Conservation (phyloP, 2,797 vertebrate species). For the Megalops cyprinoides region DNA sequence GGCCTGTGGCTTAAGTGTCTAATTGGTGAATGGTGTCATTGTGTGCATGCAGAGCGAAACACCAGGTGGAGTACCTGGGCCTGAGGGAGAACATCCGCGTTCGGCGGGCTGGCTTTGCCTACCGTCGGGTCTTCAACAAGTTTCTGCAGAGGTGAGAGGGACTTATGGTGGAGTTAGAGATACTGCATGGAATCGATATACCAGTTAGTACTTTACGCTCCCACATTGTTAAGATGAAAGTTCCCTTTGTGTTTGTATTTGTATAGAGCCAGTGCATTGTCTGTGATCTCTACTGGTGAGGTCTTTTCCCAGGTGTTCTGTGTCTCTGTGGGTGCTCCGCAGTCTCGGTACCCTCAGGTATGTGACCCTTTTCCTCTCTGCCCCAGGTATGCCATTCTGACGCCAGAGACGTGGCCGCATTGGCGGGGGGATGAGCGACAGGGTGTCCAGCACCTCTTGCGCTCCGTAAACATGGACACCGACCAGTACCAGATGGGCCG, state of each 20-base stretch:
- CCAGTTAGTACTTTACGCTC: too few relatives aligned
- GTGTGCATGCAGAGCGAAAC: slow-evolving; percentile 75
- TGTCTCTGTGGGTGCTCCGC: too few relatives aligned
- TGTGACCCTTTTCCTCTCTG: background rate
- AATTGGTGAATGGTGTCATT: background rate
- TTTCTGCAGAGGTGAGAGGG: slow-evolving; percentile 84
- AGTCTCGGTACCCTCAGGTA: too few relatives aligned
- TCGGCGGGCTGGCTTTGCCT: slow-evolving; percentile 89
- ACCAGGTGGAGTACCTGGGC: slow-evolving; percentile 94
- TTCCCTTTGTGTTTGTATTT: too few relatives aligned
- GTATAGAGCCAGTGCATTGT: too few relatives aligned
- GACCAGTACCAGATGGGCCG: slow-evolving; percentile 97
- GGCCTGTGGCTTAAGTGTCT: background rate
- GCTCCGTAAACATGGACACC: slow-evolving; percentile 89
- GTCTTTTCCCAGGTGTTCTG: too few relatives aligned
- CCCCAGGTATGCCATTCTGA: slow-evolving; percentile 91
- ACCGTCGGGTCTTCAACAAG: slow-evolving; percentile 88
- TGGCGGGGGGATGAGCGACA: slow-evolving; percentile 88
- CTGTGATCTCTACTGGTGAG: too few relatives aligned
- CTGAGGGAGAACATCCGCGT: slow-evolving; percentile 92
- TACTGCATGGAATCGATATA: too few relatives aligned
- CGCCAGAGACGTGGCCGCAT: slow-evolving; percentile 86
- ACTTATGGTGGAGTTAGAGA: too few relatives aligned
- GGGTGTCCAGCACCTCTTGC: slow-evolving; percentile 89
- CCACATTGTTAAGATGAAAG: too few relatives aligned